Evolutionary conservation across 2,797 vertebrate genomes (phyloP).

Genomic region (Podarcis lilfordi): DNA sequence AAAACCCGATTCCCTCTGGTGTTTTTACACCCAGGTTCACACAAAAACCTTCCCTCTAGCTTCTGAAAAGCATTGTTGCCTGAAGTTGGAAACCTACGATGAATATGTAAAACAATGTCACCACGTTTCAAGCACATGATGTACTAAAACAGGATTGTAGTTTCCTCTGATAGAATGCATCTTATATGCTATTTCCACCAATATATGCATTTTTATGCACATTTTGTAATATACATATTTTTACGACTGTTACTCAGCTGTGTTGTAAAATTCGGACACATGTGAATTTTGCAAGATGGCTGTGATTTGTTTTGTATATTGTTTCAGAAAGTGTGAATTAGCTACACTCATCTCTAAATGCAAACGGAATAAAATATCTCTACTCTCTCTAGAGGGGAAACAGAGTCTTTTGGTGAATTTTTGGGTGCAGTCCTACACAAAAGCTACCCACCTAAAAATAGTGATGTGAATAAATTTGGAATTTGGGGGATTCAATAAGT

Average conservation of each 20-base stretch:
- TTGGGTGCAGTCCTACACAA: neutral
- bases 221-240: too few species aligned
- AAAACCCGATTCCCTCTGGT: slow-evolving; percentile 21
- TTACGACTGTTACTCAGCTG: too few species aligned
- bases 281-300: too few species aligned
- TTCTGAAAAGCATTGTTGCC: slow-evolving; percentile 13
- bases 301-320: too few species aligned
- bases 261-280: too few species aligned
- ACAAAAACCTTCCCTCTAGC: slow-evolving; percentile 23
- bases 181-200: too few species aligned
- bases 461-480: neutral
- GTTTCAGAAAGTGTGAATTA: too few species aligned
- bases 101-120: neutral
- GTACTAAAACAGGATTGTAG: neutral
- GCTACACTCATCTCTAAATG: too few species aligned
- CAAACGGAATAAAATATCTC: too few species aligned
- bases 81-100: slow-evolving; percentile 12
- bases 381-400: neutral
- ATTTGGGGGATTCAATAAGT: neutral
- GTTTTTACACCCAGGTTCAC: slow-evolving; percentile 33
- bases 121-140: neutral
- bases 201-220: too few species aligned
- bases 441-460: neutral
- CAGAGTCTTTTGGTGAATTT: neutral
- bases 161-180: too few species aligned